Evolutionary conservation across 2,113 vertebrate genomes (phyloP).

Genomic region (Rhipidura dahli): DNA sequence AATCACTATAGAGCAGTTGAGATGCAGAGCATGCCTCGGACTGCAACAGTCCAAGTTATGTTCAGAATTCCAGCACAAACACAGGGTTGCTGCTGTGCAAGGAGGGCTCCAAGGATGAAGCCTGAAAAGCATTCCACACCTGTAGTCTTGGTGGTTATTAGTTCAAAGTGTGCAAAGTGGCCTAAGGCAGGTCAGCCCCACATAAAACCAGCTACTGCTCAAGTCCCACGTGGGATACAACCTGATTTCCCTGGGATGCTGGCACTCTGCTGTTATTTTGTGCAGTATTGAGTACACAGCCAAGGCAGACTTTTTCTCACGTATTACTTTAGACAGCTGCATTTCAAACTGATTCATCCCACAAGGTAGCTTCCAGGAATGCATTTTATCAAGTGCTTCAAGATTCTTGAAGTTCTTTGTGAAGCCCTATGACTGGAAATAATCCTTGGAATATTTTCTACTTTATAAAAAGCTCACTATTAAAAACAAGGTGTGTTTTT

Average conservation of each 20-base stretch:
- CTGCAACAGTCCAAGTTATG: background rate
- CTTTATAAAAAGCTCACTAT: background rate
- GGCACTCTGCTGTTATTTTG: rapidly evolving
- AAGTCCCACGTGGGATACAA: background rate
- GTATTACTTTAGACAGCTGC: background rate
- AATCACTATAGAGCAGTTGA: background rate
- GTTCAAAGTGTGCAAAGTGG: rapidly evolving
- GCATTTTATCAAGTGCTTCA: background rate
- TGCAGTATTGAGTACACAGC: rapidly evolving
- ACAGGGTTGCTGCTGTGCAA: background rate
- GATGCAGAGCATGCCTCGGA: background rate
- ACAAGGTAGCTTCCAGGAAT: background rate
- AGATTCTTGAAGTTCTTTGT: background rate
- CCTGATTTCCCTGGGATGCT: background rate
- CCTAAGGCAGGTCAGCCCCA: background rate
- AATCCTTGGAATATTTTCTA: background rate
- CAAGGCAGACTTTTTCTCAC: rapidly evolving
- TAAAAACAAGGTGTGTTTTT: background rate
- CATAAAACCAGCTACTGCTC: background rate
- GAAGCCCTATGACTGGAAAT: background rate
- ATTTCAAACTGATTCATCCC: background rate
- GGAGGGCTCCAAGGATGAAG: background rate
- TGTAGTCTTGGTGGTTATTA: rapidly evolving
- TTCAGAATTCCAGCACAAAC: background rate
- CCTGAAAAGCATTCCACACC: background rate